phyloP scores from a whole-genome alignment of 2,888 invertebrate species.

The Microplitis deprimator region DNA sequence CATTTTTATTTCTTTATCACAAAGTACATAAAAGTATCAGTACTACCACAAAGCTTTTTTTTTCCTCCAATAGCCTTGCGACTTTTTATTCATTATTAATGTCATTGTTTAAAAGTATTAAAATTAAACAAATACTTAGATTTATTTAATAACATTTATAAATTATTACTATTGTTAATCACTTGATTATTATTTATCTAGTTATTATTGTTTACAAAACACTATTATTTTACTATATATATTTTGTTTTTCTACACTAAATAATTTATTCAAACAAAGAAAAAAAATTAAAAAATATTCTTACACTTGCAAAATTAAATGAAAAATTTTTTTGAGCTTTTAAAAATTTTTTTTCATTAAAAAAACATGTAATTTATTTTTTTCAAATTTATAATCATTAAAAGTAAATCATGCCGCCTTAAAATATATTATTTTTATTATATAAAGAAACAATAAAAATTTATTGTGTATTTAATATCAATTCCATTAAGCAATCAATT shows the following conservation, averaged over 20 bases:
- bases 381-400: too few species aligned
- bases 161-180: constrained; percentile 2
- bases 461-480: neutral
- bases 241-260: neutral
- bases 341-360: neutral
- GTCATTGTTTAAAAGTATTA: neutral
- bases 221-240: neutral
- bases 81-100: neutral
- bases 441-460: neutral
- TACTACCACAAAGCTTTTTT: constrained; percentile 47
- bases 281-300: neutral
- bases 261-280: neutral
- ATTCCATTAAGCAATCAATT: neutral
- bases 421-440: neutral
- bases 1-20: constrained; percentile 58
- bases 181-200: neutral
- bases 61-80: neutral
- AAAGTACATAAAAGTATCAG: constrained; percentile 63
- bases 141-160: constrained; percentile 3
- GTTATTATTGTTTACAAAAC: neutral
- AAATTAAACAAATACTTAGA: neutral
- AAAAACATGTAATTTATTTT: too few species aligned
- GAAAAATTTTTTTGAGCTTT: neutral
- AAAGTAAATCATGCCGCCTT: too few species aligned
- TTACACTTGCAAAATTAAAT: neutral